phyloP scores from a whole-genome alignment of 2,797 vertebrate genomes.

The Dallia pectoralis region DNA sequence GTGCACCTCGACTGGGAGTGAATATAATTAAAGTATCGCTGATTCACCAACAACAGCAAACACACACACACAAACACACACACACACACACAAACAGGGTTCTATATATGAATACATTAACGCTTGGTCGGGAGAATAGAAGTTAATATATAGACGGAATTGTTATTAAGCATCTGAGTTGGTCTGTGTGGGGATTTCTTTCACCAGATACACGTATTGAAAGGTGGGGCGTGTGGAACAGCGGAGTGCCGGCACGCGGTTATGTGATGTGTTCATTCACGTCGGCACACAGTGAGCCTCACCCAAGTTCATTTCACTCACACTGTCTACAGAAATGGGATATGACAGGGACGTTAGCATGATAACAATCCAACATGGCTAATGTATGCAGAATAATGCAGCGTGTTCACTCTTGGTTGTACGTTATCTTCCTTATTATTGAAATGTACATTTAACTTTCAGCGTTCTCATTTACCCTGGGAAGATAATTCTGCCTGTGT shows the following conservation, averaged over 20 bases:
- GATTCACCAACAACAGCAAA: slow-evolving; percentile 8
- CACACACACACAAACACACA: neutral
- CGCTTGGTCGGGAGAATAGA: neutral
- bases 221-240: neutral
- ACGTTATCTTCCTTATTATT: slow-evolving; percentile 34
- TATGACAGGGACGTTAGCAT: slow-evolving; percentile 26
- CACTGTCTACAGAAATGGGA: slow-evolving; percentile 22
- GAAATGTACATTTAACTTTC: slow-evolving; percentile 38
- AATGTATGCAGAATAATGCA: slow-evolving; percentile 45
- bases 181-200: neutral
- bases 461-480: slow-evolving; percentile 27
- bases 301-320: slow-evolving; percentile 22
- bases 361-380: slow-evolving; percentile 36
- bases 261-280: slow-evolving; percentile 16
- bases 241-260: neutral
- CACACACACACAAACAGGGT: neutral
- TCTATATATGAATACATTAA: neutral
- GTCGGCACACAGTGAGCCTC: slow-evolving; percentile 24
- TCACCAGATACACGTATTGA: neutral
- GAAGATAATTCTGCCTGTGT: slow-evolving; percentile 22
- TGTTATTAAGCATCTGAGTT: neutral
- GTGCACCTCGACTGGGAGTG: slow-evolving; percentile 29
- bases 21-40: slow-evolving; percentile 29
- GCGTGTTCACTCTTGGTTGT: slow-evolving; percentile 16
- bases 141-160: neutral